Percentiles rank a stretch among this genome's conserved stretches.
These are phyloP conservation scores for Cheirogaleus major DNA, from an alignment of 2,797 vertebrate genomes.

Conservation along the genomic window DNA sequence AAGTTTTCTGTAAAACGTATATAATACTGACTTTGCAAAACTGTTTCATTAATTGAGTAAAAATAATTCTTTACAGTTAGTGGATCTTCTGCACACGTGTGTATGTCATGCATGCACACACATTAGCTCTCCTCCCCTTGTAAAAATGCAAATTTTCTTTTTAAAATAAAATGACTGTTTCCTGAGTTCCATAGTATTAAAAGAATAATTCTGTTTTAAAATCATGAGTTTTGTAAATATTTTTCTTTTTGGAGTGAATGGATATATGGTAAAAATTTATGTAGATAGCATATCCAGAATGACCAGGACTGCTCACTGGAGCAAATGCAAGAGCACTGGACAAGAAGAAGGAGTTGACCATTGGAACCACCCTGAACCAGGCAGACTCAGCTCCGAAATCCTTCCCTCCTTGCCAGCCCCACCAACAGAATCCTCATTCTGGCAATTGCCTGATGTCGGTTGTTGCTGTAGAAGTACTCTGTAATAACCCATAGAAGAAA, in stretches of 20 bases:
- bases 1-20: neutral
- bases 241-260: neutral
- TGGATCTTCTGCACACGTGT: neutral
- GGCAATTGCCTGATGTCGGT: neutral
- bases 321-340: neutral
- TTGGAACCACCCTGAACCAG: neutral
- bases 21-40: neutral
- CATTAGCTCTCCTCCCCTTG: neutral
- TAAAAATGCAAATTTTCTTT: neutral
- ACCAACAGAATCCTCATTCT: neutral
- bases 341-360: neutral
- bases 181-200: neutral
- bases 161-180: neutral
- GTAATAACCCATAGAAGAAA: neutral
- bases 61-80: neutral
- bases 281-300: neutral
- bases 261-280: neutral
- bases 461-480: neutral
- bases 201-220: neutral
- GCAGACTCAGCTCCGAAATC: neutral
- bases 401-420: neutral
- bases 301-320: neutral
- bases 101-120: fast-evolving
- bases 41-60: neutral
- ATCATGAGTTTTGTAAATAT: neutral